Evolutionary conservation across 2,797 vertebrate genomes (phyloP).

Genomic region (Sebastes kiyomatsui): DNA sequence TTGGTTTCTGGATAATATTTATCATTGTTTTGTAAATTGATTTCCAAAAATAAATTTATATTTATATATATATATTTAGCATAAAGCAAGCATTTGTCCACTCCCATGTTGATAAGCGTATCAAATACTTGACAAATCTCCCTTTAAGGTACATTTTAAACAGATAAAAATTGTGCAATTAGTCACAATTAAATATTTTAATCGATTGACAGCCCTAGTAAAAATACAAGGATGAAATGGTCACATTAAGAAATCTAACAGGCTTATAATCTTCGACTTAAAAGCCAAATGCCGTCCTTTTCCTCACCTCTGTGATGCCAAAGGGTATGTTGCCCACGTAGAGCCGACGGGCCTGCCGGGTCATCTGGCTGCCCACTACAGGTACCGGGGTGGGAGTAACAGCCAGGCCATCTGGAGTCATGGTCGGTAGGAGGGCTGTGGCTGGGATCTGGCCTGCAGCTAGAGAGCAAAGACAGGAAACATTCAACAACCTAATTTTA

Average conservation of each 20-base stretch:
- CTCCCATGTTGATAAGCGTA: no score
- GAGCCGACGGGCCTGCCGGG: conserved; percentile 91
- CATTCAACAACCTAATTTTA: not conserved
- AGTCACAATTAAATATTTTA: no score
- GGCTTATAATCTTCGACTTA: not conserved
- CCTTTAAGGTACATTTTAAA: no score
- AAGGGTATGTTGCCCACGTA: conserved; percentile 97
- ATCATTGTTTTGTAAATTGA: no score
- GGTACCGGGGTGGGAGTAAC: conserved; percentile 93
- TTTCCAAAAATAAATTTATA: no score
- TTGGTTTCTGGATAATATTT: no score
- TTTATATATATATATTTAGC: no score
- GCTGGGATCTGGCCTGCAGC: conserved; percentile 95
- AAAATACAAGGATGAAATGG: not conserved
- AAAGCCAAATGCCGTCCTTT: not conserved
- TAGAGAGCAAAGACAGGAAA: conserved; percentile 39
- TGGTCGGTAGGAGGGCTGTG: conserved; percentile 92
- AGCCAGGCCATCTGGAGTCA: conserved; percentile 92
- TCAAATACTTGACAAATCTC: no score
- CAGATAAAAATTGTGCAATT: no score
- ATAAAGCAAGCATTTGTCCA: no score
- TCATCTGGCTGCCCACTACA: conserved; percentile 96
- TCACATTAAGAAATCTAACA: not conserved
- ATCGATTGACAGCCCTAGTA: not conserved
- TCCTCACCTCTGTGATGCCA: conserved; percentile 92